phyloP scores from a whole-genome alignment of 2,888 invertebrate species.

The Eucera pruinosa region DNA sequence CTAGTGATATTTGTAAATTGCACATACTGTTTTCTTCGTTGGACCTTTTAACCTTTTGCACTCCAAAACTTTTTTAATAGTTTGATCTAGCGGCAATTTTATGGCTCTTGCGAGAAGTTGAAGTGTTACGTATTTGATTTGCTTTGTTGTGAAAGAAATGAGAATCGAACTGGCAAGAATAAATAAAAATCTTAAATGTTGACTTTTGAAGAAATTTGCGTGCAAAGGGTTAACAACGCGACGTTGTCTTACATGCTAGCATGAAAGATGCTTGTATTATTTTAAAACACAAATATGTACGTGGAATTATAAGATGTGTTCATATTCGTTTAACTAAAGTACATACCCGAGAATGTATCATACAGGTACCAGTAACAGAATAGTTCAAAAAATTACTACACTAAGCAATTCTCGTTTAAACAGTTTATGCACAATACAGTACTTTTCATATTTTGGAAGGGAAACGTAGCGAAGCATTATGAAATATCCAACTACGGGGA shows the following conservation, averaged over 20 bases:
- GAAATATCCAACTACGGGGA: conserved; percentile 30
- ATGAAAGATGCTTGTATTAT: background rate
- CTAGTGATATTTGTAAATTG: conserved; percentile 22
- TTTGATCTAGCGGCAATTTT: too few species aligned
- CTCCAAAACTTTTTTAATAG: too few species aligned
- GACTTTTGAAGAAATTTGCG: too few species aligned
- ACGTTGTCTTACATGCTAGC: background rate
- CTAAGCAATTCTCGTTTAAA: conserved; percentile 42
- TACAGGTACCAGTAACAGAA: conserved; percentile 33
- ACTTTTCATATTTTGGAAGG: conserved; percentile 29
- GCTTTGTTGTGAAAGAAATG: too few species aligned
- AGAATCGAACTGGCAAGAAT: too few species aligned
- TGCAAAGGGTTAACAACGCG: too few species aligned
- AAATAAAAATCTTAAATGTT: too few species aligned
- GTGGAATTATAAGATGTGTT: conserved; percentile 8
- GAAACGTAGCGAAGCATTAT: conserved; percentile 40
- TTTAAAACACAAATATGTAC: background rate
- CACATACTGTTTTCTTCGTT: conserved; percentile 7
- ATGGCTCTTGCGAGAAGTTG: too few species aligned
- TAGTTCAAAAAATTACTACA: conserved; percentile 24
- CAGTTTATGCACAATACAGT: conserved; percentile 48
- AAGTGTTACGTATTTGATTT: too few species aligned
- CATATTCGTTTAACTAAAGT: background rate
- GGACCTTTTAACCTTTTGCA: background rate
- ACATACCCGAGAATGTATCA: conserved; percentile 51